Conservation (phyloP, 2,888 invertebrate species). For the Calameuta pallipes region DNA sequence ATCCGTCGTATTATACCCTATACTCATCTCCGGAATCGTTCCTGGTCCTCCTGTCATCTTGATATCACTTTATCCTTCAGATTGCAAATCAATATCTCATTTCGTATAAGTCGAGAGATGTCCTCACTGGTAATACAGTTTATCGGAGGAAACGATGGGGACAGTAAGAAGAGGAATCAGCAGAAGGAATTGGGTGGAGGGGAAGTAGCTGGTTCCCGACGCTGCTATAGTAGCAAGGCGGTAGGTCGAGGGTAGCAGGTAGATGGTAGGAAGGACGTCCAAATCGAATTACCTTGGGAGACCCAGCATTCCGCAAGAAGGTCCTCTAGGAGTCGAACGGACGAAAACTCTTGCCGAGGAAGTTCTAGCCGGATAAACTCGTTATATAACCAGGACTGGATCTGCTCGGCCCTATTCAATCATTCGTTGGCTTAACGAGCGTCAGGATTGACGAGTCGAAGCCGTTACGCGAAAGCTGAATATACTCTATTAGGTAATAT, state of each 20-base stretch:
- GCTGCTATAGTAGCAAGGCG: not conserved
- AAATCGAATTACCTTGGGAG: conserved; percentile 56
- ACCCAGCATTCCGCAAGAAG: conserved; percentile 36
- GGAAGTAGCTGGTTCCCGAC: conserved; percentile 33
- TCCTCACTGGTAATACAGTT: conserved; percentile 54
- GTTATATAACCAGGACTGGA: conserved; percentile 26
- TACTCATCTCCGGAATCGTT: not conserved
- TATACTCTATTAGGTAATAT: not conserved
- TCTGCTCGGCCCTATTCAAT: conserved; percentile 40
- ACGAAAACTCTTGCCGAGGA: conserved; percentile 24
- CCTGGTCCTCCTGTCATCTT: not conserved
- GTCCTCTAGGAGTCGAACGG: conserved; percentile 28
- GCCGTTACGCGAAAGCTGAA: conserved; percentile 1
- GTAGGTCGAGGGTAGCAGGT: not conserved
- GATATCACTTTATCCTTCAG: conserved; percentile 30
- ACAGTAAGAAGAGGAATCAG: conserved; percentile 35
- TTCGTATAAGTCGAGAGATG: conserved; percentile 53
- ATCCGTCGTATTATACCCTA: conserved; percentile 1
- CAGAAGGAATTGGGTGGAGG: conserved; percentile 30
- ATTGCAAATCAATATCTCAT: conserved; percentile 61
- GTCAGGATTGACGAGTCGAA: conserved; percentile 9
- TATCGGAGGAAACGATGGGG: conserved; percentile 43
- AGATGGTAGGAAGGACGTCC: conserved; percentile 15
- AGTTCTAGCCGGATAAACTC: conserved; percentile 37
- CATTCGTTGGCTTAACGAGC: conserved; percentile 41